Evolutionary conservation across 2,113 vertebrate species (phyloP).

Genomic region (Ochotona curzoniae): DNA sequence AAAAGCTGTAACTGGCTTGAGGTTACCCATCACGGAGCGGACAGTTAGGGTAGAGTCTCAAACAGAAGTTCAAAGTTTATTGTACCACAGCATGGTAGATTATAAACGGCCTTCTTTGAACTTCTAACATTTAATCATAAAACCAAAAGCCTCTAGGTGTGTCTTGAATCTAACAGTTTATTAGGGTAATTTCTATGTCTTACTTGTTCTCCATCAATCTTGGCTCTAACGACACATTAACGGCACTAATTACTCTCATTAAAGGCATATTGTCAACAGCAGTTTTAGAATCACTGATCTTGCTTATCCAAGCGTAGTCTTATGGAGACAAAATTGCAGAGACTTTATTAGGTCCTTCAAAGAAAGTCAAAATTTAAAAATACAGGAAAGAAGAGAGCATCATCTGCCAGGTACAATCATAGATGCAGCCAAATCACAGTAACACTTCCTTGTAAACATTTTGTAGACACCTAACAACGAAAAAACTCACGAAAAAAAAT

Average conservation of each 20-base stretch:
- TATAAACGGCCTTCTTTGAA: constrained; percentile 39
- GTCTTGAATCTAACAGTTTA: neutral
- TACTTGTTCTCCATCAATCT: constrained; percentile 42
- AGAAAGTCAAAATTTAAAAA: constrained; percentile 7
- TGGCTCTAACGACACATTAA: constrained; percentile 34
- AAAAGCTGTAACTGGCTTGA: neutral
- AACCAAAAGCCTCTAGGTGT: constrained; percentile 47
- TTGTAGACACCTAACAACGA: constrained; percentile 19
- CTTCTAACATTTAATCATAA: constrained; percentile 42
- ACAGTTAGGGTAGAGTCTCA: neutral
- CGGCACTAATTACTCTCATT: constrained; percentile 22
- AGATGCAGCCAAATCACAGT: neutral
- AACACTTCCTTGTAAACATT: neutral
- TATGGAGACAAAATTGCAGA: neutral
- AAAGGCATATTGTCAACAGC: constrained; percentile 9
- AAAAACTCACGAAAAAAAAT: neutral
- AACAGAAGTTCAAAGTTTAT: constrained; percentile 2
- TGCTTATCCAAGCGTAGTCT: neutral
- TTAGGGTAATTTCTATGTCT: constrained; percentile 30
- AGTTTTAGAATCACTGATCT: constrained; percentile 3
- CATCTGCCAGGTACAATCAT: neutral
- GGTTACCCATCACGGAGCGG: neutral
- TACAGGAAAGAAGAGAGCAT: neutral
- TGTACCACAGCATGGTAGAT: neutral
- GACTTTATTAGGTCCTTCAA: neutral